These are phyloP conservation scores for Microtus montanus DNA, from an alignment of 2,113 vertebrate species.

Conservation along the genomic window DNA sequence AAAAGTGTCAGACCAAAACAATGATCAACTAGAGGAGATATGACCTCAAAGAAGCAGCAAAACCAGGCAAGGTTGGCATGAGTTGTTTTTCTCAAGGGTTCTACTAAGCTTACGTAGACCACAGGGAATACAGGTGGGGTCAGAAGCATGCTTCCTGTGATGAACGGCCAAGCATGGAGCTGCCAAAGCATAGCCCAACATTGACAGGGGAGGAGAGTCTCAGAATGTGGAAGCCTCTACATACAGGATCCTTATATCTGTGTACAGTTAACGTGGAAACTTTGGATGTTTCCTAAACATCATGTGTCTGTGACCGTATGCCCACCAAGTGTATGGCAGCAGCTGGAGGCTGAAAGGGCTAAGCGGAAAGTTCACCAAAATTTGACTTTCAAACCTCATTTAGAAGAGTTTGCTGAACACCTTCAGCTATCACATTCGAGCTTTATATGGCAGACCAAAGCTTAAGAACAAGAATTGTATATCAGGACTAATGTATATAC, in stretches of 20 bases:
- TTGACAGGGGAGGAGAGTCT: background rate
- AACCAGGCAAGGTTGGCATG: background rate
- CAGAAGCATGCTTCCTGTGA: background rate
- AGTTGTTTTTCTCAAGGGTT: background rate
- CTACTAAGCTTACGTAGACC: background rate
- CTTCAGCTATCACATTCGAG: background rate
- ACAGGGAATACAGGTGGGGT: background rate
- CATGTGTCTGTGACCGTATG: background rate
- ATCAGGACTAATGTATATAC: background rate
- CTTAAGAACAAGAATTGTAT: no score
- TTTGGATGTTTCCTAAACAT: background rate
- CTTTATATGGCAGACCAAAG: background rate
- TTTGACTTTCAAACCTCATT: background rate
- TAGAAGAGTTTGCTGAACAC: background rate
- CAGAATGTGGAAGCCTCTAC: background rate
- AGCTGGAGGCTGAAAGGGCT: background rate
- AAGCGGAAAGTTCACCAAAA: background rate
- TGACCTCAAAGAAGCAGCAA: background rate
- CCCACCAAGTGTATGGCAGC: background rate
- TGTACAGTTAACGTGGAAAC: background rate
- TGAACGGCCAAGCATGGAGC: no score
- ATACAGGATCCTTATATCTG: background rate
- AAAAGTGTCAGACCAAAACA: background rate
- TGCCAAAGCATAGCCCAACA: background rate
- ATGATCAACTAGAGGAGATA: background rate